Evolutionary conservation across 2,888 invertebrate genomes (phyloP).

Genomic region (Falcaria lacertinaria): DNA sequence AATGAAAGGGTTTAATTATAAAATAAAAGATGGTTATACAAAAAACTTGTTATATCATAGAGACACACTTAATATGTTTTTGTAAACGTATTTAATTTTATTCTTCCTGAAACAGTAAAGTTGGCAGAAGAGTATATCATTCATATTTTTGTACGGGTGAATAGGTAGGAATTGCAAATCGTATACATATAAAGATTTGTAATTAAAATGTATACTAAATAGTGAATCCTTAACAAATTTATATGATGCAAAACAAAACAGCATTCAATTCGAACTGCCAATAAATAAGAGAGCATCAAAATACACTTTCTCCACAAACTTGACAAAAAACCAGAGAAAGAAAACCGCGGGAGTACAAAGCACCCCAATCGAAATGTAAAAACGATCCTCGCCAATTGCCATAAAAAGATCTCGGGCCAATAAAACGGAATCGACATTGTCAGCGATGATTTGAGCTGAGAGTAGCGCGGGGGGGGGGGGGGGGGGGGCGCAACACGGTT

Average conservation of each 20-base stretch:
- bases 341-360: conserved; percentile 41
- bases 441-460: conserved; percentile 59
- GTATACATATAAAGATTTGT: too few species aligned
- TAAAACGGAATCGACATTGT: conserved; percentile 69
- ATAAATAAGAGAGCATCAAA: conserved; percentile 26
- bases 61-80: too few species aligned
- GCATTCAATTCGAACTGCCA: conserved; percentile 6
- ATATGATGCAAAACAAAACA: not conserved
- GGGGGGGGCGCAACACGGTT: conserved; percentile 55
- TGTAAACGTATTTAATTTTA: too few species aligned
- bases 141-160: too few species aligned
- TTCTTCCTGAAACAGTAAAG: too few species aligned
- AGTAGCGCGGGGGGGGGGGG: conserved; percentile 19
- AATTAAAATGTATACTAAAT: too few species aligned
- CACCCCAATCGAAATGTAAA: conserved; percentile 66
- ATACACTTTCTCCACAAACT: conserved; percentile 34
- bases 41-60: too few species aligned
- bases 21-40: too few species aligned
- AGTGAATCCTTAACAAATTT: too few species aligned
- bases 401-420: conserved; percentile 73
- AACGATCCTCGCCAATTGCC: conserved; percentile 68
- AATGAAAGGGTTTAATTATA: too few species aligned
- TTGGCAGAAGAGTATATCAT: too few species aligned
- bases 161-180: too few species aligned
- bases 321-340: conserved; percentile 27